A percentile compares a stretch with the other conserved stretches of the same genome.
Evolutionary conservation across 2,113 vertebrate species (phyloP).

Genomic region (Stictonetta naevosa): DNA sequence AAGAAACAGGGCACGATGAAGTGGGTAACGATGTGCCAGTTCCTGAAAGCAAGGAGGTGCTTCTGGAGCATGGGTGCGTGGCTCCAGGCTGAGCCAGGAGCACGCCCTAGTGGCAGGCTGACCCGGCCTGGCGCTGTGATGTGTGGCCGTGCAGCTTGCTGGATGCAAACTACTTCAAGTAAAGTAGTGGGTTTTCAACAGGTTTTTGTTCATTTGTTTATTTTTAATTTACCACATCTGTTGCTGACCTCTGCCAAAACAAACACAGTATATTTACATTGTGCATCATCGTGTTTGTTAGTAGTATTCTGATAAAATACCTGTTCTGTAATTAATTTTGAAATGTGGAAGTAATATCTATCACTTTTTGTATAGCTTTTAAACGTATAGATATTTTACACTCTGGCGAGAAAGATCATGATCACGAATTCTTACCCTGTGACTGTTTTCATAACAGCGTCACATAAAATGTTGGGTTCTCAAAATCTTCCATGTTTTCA

Average conservation of each 20-base stretch:
- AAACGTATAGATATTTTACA: background rate
- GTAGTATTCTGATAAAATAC: background rate
- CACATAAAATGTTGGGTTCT: background rate
- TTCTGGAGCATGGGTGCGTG: background rate
- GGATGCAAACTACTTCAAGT: fast-evolving
- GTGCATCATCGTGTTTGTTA: background rate
- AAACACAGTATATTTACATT: background rate
- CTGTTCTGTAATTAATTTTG: constrained; percentile 7
- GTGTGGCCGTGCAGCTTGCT: background rate
- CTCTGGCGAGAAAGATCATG: background rate
- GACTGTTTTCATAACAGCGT: constrained; percentile 15
- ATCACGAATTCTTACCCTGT: background rate
- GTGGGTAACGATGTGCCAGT: background rate
- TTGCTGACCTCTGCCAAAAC: background rate
- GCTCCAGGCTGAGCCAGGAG: background rate
- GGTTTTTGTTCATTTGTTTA: background rate
- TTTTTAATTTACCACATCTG: background rate
- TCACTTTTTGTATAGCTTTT: background rate
- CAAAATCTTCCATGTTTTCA: background rate
- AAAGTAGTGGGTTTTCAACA: background rate
- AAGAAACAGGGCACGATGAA: too few relatives aligned
- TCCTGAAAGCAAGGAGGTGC: background rate
- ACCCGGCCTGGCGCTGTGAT: background rate
- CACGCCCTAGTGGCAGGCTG: background rate
- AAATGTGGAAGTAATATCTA: background rate